phyloP scores from a whole-genome alignment of 1,140 invertebrate genomes.

The Idris sp. region DNA sequence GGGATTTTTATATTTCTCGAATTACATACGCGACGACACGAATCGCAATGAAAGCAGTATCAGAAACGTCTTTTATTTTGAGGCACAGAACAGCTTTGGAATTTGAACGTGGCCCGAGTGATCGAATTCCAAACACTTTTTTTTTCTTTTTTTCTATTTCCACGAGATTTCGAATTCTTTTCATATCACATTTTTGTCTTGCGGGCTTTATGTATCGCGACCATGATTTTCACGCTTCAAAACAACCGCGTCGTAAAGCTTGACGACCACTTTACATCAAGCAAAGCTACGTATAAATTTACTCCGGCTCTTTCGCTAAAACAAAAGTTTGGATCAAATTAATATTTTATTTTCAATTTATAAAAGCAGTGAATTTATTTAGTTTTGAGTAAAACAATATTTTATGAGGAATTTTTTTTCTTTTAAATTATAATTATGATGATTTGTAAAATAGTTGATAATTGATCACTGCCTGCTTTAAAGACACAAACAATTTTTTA shows the following conservation, averaged over 20 bases:
- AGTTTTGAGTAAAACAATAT: no score
- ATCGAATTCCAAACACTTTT: conserved; percentile 38
- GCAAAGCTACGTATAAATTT: conserved; percentile 2
- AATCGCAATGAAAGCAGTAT: conserved; percentile 36
- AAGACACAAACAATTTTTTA: conserved; percentile 12
- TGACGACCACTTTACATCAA: conserved; percentile 20
- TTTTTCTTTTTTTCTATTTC: conserved; percentile 26
- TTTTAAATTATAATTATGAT: no score
- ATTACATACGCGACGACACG: conserved; percentile 30
- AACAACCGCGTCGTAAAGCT: conserved; percentile 3
- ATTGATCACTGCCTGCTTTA: conserved; percentile 31
- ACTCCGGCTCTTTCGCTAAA: not conserved
- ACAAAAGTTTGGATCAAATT: no score
- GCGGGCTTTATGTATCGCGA: conserved; percentile 17
- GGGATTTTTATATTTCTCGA: conserved; percentile 38
- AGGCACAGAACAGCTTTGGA: conserved; percentile 15
- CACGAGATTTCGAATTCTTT: conserved; percentile 27
- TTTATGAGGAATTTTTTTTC: no score
- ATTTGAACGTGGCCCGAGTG: conserved; percentile 32
- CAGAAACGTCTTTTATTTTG: conserved; percentile 50
- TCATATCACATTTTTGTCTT: conserved; percentile 24
- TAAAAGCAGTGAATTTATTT: no score
- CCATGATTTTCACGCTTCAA: conserved; percentile 3
- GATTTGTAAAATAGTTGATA: no score
- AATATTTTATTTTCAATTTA: no score